Percentiles rank a stretch among this genome's conserved stretches.
Conservation (phyloP, 2,113 vertebrate genomes). For the Phylloscopus trochiloides region DNA sequence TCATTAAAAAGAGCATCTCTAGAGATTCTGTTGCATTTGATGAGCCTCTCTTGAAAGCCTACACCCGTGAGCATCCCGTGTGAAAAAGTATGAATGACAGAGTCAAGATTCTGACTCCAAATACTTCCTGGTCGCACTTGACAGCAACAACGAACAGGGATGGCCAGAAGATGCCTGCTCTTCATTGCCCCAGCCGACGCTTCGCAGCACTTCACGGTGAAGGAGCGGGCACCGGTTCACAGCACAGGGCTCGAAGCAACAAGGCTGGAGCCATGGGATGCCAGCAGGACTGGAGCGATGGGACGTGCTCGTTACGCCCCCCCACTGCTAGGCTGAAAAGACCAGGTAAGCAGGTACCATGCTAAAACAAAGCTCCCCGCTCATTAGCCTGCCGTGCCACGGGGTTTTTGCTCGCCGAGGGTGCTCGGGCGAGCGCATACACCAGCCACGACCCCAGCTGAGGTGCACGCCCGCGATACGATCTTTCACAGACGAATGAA, state of each 20-base stretch:
- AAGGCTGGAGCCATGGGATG: background rate
- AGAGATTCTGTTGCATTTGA: background rate
- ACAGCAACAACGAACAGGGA: background rate
- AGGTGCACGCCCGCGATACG: background rate
- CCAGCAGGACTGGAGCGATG: fast-evolving
- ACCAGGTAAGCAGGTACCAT: background rate
- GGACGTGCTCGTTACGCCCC: background rate
- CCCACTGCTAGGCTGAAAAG: too few species aligned
- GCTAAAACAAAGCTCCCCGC: background rate
- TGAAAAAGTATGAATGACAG: background rate
- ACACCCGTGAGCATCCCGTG: background rate
- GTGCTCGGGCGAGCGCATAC: fast-evolving
- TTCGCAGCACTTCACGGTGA: fast-evolving
- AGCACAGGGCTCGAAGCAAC: background rate
- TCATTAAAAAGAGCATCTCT: background rate
- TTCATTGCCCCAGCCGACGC: background rate
- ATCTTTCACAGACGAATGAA: background rate
- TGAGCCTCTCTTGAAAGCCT: background rate
- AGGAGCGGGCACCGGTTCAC: background rate
- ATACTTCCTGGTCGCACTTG: background rate
- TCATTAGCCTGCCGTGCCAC: background rate
- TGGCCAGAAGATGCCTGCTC: background rate
- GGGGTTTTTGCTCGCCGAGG: fast-evolving
- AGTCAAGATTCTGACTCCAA: background rate
- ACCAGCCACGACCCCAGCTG: background rate